A percentile compares a stretch with the other conserved stretches of the same genome.
These are phyloP conservation scores for Cynoglossus semilaevis DNA, from an alignment of 2,113 vertebrate genomes.

Conservation along the genomic window DNA sequence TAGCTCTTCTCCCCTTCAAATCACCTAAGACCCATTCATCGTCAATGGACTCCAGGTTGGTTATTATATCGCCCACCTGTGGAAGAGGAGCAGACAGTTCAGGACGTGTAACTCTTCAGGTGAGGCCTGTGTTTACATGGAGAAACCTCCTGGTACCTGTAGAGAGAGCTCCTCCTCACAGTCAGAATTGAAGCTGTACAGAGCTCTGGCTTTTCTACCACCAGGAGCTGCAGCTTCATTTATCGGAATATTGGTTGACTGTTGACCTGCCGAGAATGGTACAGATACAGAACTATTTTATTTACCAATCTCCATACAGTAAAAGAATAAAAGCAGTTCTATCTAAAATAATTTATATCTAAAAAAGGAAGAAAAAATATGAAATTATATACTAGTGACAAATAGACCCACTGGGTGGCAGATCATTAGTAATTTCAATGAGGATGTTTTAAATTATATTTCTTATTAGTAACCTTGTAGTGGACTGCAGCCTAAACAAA, in stretches of 20 bases:
- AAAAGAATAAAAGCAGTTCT: no score
- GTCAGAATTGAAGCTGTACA: constrained; percentile 83
- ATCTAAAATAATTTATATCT: no score
- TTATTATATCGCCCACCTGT: constrained; percentile 85
- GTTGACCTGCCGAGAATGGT: constrained; percentile 34
- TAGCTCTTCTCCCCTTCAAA: constrained; percentile 79
- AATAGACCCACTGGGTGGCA: no score
- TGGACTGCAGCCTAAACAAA: no score
- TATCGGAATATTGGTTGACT: constrained; percentile 10
- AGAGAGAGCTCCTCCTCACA: constrained; percentile 91
- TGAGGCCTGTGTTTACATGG: fast-evolving
- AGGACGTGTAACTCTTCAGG: not conserved
- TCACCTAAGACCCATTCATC: constrained; percentile 90
- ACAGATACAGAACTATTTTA: not conserved
- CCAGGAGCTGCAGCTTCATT: constrained; percentile 27
- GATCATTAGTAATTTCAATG: no score
- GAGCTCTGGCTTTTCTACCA: constrained; percentile 78
- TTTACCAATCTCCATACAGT: not conserved
- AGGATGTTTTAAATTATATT: no score
- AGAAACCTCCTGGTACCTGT: constrained; percentile 62
- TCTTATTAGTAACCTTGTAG: no score
- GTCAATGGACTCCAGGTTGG: constrained; percentile 80
- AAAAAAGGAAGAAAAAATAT: no score
- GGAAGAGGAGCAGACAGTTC: constrained; percentile 2
- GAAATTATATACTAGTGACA: no score